Evolutionary conservation across 2,797 vertebrate genomes (phyloP).

Genomic region (Sphaeramia orbicularis): DNA sequence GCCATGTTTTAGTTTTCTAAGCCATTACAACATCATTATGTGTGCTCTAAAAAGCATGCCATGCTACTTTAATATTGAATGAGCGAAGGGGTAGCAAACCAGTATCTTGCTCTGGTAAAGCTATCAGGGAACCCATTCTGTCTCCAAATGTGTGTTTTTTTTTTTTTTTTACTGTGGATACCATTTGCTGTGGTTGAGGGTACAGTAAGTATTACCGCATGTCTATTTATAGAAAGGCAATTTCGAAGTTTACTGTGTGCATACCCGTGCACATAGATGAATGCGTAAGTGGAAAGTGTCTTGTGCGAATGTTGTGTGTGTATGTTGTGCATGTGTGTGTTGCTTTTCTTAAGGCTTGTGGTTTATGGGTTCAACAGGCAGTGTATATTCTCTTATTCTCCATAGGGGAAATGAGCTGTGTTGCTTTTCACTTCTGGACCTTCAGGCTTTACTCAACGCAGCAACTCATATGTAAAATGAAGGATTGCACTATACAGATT

Average conservation of each 20-base stretch:
- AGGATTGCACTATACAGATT: conserved; percentile 31
- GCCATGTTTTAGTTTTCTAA: conserved; percentile 56
- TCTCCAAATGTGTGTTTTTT: conserved; percentile 55
- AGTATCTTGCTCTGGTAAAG: conserved; percentile 61
- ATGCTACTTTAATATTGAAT: conserved; percentile 77
- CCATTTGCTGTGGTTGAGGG: conserved; percentile 51
- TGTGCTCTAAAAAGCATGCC: conserved; percentile 69
- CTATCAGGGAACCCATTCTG: conserved; percentile 69
- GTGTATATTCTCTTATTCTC: conserved; percentile 52
- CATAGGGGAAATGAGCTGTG: conserved; percentile 44
- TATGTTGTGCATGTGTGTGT: not conserved
- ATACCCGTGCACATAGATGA: conserved; percentile 26
- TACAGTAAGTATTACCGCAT: conserved; percentile 61
- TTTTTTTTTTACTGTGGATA: conserved; percentile 46
- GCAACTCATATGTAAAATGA: conserved; percentile 76
- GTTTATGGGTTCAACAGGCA: conserved; percentile 67
- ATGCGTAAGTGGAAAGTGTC: conserved; percentile 40
- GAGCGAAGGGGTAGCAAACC: conserved; percentile 61
- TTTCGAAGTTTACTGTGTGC: conserved; percentile 71
- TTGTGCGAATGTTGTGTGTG: conserved; percentile 11
- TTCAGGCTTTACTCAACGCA: conserved; percentile 59
- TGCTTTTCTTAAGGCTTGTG: conserved; percentile 56
- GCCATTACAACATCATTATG: conserved; percentile 67
- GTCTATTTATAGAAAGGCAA: conserved; percentile 76
- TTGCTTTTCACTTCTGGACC: conserved; percentile 60